phyloP scores from a whole-genome alignment of 2,888 invertebrate genomes.

The Trisateles emortualis region DNA sequence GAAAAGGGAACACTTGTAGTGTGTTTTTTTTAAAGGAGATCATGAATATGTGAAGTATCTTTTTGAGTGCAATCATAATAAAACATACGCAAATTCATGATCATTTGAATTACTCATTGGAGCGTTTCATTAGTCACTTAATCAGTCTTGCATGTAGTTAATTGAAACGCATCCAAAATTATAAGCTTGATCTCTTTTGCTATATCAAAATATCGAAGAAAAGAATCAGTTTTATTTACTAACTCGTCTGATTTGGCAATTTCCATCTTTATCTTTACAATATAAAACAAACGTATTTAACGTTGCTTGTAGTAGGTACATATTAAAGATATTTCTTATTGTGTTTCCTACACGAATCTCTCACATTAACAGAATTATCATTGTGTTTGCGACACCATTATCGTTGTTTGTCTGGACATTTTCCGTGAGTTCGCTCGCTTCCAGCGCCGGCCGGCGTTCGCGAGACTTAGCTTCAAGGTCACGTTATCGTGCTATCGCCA shows the following conservation, averaged over 20 bases:
- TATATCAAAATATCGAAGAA: conserved; percentile 35
- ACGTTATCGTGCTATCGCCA: conserved; percentile 84
- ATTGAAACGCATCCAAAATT: conserved; percentile 79
- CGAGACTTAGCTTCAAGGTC: conserved; percentile 81
- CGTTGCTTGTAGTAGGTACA: conserved; percentile 40
- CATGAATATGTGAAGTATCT: conserved; percentile 33
- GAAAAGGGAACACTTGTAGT: conserved; percentile 50
- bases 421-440: conserved; percentile 76
- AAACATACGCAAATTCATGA: conserved; percentile 66
- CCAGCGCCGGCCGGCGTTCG: conserved; percentile 81
- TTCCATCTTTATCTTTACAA: conserved; percentile 38
- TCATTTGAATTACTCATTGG: conserved; percentile 80
- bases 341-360: conserved; percentile 41
- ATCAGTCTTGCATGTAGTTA: conserved; percentile 71
- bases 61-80: conserved; percentile 36
- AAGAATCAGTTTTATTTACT: conserved; percentile 36
- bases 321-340: conserved; percentile 64
- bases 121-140: conserved; percentile 79
- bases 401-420: conserved; percentile 81
- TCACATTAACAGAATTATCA: conserved; percentile 55
- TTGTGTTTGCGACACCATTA: conserved; percentile 67
- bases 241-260: conserved; percentile 31
- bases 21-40: conserved; percentile 24
- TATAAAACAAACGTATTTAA: conserved; percentile 25
- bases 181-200: conserved; percentile 54